phyloP scores from a whole-genome alignment of 2,888 invertebrate genomes.

The Ochropleura plecta region DNA sequence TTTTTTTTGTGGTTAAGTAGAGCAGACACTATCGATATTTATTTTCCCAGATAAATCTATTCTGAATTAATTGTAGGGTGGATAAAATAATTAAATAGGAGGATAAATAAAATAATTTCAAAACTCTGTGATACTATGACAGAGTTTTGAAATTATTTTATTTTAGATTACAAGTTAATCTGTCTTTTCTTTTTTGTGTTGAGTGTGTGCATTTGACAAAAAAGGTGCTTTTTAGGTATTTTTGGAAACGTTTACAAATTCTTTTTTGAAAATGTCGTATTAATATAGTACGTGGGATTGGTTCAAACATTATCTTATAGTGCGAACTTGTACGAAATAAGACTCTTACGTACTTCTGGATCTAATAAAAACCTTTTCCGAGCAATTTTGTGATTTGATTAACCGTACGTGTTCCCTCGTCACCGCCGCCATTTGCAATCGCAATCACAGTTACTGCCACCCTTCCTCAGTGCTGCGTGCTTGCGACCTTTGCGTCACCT shows the following conservation, averaged over 20 bases:
- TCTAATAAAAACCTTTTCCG: conserved; percentile 70
- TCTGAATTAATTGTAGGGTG: no score
- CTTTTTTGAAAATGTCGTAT: background rate
- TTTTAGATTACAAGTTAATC: background rate
- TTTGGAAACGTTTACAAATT: background rate
- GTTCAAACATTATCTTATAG: background rate
- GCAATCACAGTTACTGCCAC: conserved; percentile 82
- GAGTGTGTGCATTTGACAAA: background rate
- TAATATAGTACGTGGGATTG: background rate
- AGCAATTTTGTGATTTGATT: conserved; percentile 81
- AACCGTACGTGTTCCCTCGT: conserved; percentile 78
- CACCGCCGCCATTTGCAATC: conserved; percentile 87
- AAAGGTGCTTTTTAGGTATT: background rate
- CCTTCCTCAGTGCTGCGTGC: conserved; percentile 66
- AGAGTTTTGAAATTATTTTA: background rate
- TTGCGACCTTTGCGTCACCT: conserved; percentile 35
- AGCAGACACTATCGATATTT: no score
- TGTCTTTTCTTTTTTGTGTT: background rate
- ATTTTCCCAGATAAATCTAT: no score
- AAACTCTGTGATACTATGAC: no score
- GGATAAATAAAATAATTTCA: no score
- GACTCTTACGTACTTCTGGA: conserved; percentile 15
- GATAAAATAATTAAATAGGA: no score
- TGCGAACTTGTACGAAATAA: background rate
- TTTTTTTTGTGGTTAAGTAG: background rate